These are phyloP conservation scores for Acromyrmex heyeri DNA, from an alignment of 1,140 invertebrate genomes.

Conservation along the genomic window DNA sequence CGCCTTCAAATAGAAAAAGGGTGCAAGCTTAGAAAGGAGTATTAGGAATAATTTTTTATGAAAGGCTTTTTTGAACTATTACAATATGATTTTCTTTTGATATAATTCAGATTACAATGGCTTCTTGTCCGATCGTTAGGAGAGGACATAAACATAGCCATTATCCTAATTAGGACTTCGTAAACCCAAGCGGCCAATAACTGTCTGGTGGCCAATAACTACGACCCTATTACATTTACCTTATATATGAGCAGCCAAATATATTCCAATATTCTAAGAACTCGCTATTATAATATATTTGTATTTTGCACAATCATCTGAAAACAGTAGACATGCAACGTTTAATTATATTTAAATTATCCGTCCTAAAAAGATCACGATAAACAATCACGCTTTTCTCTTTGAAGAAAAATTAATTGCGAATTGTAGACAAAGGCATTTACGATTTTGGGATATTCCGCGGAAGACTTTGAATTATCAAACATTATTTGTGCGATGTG, in stretches of 20 bases:
- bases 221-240: conserved; percentile 42
- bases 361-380: not conserved
- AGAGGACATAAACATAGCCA: conserved; percentile 57
- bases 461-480: not conserved
- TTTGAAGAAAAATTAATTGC: not conserved
- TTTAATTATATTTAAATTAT: not conserved
- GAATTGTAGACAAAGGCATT: not conserved
- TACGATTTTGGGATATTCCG: too few relatives aligned
- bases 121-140: conserved; percentile 46
- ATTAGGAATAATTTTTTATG: conserved; percentile 31
- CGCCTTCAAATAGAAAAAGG: not conserved
- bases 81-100: conserved; percentile 61
- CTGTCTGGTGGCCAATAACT: conserved; percentile 44
- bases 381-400: not conserved
- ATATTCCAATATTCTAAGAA: not conserved
- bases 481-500: conserved; percentile 14
- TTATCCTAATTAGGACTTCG: conserved; percentile 63
- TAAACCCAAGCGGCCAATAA: conserved; percentile 62
- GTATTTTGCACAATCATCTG: not conserved
- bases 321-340: not conserved
- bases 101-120: conserved; percentile 40
- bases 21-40: not conserved
- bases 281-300: conserved; percentile 22
- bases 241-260: conserved; percentile 31
- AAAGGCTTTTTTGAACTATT: conserved; percentile 73